Base-by-base conservation (phyloP, 2,113 vertebrate species). In the Coracopsis vasa region DNA sequence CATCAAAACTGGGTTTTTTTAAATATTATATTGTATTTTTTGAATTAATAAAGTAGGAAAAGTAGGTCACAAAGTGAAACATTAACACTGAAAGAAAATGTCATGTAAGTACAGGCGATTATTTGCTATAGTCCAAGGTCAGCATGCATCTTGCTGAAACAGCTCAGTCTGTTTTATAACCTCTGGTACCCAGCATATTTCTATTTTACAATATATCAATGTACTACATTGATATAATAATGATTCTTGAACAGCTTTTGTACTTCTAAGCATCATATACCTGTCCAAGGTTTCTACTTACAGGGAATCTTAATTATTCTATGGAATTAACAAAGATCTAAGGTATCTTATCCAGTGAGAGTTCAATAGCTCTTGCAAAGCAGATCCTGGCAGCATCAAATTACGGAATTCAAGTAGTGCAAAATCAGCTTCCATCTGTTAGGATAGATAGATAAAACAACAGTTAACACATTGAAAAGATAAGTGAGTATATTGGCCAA, bases 371-470 rank as follows among this genome's bases (percentile, higher is more conserved):
- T 80, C 47, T 95, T 94, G 86, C 62, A 94, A 74, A 95, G 41
- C 78, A 96, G 37, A 86, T 93, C 72, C 66, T 96, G 71, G 67
- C 80, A 97, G 51, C 78, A 92, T 74, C 94, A 94, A 85, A 96
- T 97, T 92, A 88, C 66, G 81, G 97, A 97, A 96, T 67, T 95
- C 33, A 89, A 92, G 96, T 94, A 96, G 42, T 95, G 95, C 81
- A 96, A 97, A 97, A 86, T 96, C 95, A 97, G 78, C 90, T 96
- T 94, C 73, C 69, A 95, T 95, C 82, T 94, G 81, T 93, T 94
- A 92, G 42, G n/a, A 66, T 3, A 90, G 86, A 69, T 3, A 90
- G 86, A 95, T 90, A 96, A 92, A 95, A 73, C 27, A 94, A 90
- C 56, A 88, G 67, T 96, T 96, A 90, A 83, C 80, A 86, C 51